Conservation (phyloP, 2,888 invertebrate species). For the Norana najaformis region DNA sequence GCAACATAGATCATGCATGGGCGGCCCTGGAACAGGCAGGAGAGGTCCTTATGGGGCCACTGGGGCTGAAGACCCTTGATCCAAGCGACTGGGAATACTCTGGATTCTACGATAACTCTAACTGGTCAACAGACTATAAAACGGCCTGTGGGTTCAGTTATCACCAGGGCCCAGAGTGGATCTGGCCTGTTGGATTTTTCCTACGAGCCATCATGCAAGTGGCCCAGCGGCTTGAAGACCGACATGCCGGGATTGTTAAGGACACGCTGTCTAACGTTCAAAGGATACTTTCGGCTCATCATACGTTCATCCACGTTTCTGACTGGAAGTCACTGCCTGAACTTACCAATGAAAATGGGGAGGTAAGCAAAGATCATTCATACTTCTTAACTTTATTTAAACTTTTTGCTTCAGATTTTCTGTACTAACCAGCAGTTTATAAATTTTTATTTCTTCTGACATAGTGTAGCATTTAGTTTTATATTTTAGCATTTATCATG, state of each 20-base stretch:
- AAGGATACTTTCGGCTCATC: conserved; percentile 73
- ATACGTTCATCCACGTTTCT: conserved; percentile 74
- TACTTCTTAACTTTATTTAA: neutral
- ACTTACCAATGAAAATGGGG: conserved; percentile 85
- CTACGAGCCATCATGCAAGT: conserved; percentile 84
- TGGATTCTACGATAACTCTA: conserved; percentile 88
- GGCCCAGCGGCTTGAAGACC: conserved; percentile 68
- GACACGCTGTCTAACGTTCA: conserved; percentile 65
- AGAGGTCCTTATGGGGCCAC: conserved; percentile 80
- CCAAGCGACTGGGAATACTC: conserved; percentile 93
- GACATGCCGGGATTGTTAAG: conserved; percentile 60
- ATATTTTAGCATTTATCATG: no score
- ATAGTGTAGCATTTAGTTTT: no score
- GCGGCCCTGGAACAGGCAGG: conserved; percentile 77
- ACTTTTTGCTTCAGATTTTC: no score
- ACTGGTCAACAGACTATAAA: conserved; percentile 80
- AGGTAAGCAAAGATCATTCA: conserved; percentile 54
- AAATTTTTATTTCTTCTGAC: neutral
- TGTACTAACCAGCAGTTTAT: no score
- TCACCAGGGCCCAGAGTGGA: conserved; percentile 99
- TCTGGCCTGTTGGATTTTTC: conserved; percentile 94
- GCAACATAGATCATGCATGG: conserved; percentile 84
- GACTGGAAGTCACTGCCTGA: conserved; percentile 95
- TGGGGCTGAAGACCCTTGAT: conserved; percentile 95
- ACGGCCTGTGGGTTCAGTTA: conserved; percentile 95